A percentile compares a stretch with the other conserved stretches of the same genome.
Evolutionary conservation across 2,888 invertebrate genomes (phyloP).

Genomic region (Conchocele bisecta): DNA sequence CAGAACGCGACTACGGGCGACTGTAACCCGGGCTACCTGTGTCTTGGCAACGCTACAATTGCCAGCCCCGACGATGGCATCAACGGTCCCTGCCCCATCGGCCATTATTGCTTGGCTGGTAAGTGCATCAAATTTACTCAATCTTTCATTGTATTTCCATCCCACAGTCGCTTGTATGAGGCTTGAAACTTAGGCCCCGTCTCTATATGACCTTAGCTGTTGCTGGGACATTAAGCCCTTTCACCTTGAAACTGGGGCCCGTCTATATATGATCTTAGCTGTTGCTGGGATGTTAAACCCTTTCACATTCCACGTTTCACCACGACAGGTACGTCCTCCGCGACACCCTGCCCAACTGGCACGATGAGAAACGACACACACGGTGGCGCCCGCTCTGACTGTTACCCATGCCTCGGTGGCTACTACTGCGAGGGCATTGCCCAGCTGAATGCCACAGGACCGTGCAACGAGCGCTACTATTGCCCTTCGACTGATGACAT

Average conservation of each 20-base stretch:
- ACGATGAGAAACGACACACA: slow-evolving; percentile 70
- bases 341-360: slow-evolving; percentile 70
- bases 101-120: slow-evolving; percentile 79
- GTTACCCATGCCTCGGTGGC: slow-evolving; percentile 73
- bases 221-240: too few relatives aligned
- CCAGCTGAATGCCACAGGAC: slow-evolving; percentile 63
- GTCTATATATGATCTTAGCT: too few relatives aligned
- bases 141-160: neutral
- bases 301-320: too few relatives aligned
- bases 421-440: slow-evolving; percentile 68
- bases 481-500: slow-evolving; percentile 71
- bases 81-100: slow-evolving; percentile 78
- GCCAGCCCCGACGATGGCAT: slow-evolving; percentile 75
- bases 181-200: too few relatives aligned
- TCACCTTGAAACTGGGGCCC: too few relatives aligned
- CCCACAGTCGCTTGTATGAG: neutral
- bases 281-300: too few relatives aligned
- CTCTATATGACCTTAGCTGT: too few relatives aligned
- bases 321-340: slow-evolving; percentile 65
- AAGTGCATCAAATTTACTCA: slow-evolving; percentile 6
- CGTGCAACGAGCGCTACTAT: slow-evolving; percentile 72
- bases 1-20: slow-evolving; percentile 69
- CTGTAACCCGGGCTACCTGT: slow-evolving; percentile 79
- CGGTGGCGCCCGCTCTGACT: slow-evolving; percentile 65
- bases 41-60: slow-evolving; percentile 70